Evolutionary conservation across 1,140 invertebrate genomes (phyloP), one percentile per base, ranked within the genome.

Genomic region (Cryptotermes secundus): DNA sequence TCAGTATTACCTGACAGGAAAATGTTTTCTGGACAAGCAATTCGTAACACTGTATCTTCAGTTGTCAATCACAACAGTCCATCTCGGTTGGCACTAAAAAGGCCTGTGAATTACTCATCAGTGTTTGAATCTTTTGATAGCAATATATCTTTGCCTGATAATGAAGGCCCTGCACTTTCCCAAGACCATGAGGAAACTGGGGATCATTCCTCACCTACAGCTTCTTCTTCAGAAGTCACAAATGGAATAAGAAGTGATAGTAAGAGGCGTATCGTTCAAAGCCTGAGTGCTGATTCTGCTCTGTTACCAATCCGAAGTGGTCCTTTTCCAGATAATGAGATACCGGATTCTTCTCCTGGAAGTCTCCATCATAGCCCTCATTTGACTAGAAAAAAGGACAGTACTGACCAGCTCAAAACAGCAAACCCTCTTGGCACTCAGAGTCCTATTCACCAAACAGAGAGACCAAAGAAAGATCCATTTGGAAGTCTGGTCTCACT

Each of bases 1-100:
- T 72, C 59, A n/a, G 59, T 72, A n/a, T 72, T 72, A 72, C 59
- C 59, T 72, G 59, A 72, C 59, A 72, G 59, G 59, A 72, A 72
- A 10, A 72, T 72, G 12, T 72, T 72, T 31, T 1, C 14, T 72
- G 59, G 59, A 31, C 26, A 72, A 72, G n/a, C 59, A n/a, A 14
- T 72, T 31, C 26, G 14, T 72, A 72, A 72, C 26, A 26, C n/a
- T 72, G 59, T 2, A 31, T n/a, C 59, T 7, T 72, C 59, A 72
- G n/a, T 31, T n/a, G 59, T n/a, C 26, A 31, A 14, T 26, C 53
- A n/a, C 26, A 72, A n/a, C 59, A 72, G 59, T 31, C 6, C 26
- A 10, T 31, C 2, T 31, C 59, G 14, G 9, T 72, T 31, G 14
- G 10, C 59, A 31, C 7, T 14, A 72, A 72, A 16, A 26, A 72